A percentile compares a stretch with the other conserved stretches of the same genome.
Evolutionary conservation across 2,888 invertebrate species (phyloP).

Genomic region (Achlya flavicornis): DNA sequence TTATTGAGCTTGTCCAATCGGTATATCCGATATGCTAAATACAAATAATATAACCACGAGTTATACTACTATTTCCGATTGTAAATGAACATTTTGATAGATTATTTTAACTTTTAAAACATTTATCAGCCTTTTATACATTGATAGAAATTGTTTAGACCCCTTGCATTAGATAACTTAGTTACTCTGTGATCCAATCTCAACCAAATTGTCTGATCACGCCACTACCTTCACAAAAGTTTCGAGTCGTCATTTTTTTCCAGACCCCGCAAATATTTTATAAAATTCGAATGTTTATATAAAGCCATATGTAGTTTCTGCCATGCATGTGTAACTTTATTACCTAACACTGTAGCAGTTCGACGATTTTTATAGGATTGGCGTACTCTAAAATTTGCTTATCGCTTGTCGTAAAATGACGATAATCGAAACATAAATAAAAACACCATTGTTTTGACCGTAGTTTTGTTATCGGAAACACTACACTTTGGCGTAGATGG

Average conservation of each 20-base stretch:
- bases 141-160: too few relatives aligned
- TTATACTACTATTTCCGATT: neutral
- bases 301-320: constrained; percentile 11
- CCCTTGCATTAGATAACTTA: too few relatives aligned
- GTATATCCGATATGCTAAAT: neutral
- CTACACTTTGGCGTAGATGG: neutral
- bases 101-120: too few relatives aligned
- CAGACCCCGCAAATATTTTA: too few relatives aligned
- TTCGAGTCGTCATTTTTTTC: too few relatives aligned
- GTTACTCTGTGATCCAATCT: too few relatives aligned
- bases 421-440: constrained; percentile 7
- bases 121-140: too few relatives aligned
- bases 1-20: constrained; percentile 3
- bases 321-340: constrained; percentile 35
- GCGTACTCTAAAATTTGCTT: constrained; percentile 33
- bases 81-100: too few relatives aligned
- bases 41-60: neutral
- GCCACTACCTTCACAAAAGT: too few relatives aligned
- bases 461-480: neutral
- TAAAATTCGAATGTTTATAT: neutral
- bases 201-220: too few relatives aligned
- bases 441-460: constrained; percentile 2
- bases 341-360: constrained; percentile 38
- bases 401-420: constrained; percentile 16
- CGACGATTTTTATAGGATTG: constrained; percentile 32